phyloP scores from a whole-genome alignment of 1,140 invertebrate species.

The Lutraria rhynchaena region DNA sequence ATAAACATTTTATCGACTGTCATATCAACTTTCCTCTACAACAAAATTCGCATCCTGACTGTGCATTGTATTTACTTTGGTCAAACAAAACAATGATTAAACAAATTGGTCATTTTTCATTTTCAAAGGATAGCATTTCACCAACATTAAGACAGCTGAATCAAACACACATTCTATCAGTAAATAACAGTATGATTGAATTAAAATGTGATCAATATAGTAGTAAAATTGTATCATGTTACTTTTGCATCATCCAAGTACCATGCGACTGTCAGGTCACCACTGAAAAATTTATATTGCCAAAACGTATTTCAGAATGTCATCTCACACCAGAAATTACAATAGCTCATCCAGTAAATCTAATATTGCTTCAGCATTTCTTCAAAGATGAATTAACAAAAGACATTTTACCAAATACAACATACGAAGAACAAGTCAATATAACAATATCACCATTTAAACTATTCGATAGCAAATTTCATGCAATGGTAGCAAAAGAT shows the following conservation, averaged over 20 bases:
- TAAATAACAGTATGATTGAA: not conserved
- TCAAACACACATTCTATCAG: not conserved
- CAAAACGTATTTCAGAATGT: not conserved
- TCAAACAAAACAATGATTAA: too few relatives aligned
- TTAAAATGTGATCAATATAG: not conserved
- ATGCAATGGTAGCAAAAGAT: too few relatives aligned
- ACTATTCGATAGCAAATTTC: too few relatives aligned
- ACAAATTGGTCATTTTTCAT: not conserved
- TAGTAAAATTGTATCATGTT: not conserved
- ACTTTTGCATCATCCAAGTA: conserved; percentile 5
- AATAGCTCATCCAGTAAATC: not conserved
- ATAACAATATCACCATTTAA: too few relatives aligned
- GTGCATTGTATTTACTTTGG: not conserved
- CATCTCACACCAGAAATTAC: not conserved
- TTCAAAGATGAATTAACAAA: not conserved
- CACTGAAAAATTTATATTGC: not conserved
- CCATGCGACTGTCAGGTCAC: not conserved
- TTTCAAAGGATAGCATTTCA: not conserved
- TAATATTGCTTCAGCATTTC: not conserved
- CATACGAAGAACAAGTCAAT: too few relatives aligned
- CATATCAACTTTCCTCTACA: not conserved
- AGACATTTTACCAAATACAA: too few relatives aligned
- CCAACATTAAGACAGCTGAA: conserved; percentile 4
- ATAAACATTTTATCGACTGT: not conserved
- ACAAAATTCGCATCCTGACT: not conserved